Conservation (phyloP, 2,113 vertebrate species). For the Ochotona princeps region DNA sequence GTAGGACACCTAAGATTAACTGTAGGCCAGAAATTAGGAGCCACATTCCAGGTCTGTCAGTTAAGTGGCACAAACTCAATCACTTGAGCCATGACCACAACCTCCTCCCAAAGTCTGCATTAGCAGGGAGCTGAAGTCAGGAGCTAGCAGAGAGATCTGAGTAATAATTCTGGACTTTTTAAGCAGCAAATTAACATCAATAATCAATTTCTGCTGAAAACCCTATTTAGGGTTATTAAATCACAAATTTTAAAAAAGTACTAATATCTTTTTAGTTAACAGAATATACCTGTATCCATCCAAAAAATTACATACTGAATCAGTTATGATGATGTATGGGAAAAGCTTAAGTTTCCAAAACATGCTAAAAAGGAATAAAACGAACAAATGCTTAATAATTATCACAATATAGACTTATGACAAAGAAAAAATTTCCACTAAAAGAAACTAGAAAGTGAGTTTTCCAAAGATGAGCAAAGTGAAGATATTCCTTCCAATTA, state of each 20-base stretch:
- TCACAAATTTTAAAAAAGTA: too few relatives aligned
- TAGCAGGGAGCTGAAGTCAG: too few relatives aligned
- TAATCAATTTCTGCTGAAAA: neutral
- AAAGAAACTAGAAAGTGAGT: neutral
- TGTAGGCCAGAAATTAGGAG: too few relatives aligned
- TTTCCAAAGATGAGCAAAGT: neutral
- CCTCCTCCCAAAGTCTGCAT: too few relatives aligned
- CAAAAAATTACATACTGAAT: too few relatives aligned
- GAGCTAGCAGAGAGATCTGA: too few relatives aligned
- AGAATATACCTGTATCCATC: too few relatives aligned
- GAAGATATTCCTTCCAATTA: neutral
- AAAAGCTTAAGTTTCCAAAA: slow-evolving; percentile 24
- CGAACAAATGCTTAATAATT: neutral
- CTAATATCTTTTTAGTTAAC: too few relatives aligned
- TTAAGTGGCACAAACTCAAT: neutral
- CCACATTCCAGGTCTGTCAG: too few relatives aligned
- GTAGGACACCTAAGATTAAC: neutral
- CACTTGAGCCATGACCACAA: too few relatives aligned
- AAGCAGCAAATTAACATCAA: neutral
- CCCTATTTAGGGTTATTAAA: too few relatives aligned
- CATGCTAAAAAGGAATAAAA: slow-evolving; percentile 13
- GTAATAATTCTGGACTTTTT: slow-evolving; percentile 2
- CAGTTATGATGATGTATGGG: neutral
- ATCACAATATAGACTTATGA: neutral
- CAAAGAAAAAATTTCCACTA: neutral